These are phyloP conservation scores for Rhodophaea formosa DNA, from an alignment of 2,888 invertebrate genomes.

Conservation along the genomic window DNA sequence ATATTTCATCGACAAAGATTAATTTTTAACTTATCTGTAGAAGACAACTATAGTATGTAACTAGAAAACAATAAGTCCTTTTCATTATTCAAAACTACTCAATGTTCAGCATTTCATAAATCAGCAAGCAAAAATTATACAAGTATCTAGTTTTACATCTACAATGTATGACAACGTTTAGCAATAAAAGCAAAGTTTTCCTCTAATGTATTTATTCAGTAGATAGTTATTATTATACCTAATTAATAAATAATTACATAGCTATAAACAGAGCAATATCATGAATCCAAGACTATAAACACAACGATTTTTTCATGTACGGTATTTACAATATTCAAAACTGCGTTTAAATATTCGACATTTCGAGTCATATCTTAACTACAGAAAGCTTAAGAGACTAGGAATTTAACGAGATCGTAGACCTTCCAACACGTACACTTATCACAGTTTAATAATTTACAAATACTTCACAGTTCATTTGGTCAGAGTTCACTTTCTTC, in stretches of 20 bases:
- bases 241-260: slow-evolving; percentile 39
- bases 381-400: slow-evolving; percentile 24
- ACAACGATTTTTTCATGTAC: slow-evolving; percentile 25
- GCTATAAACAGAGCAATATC: slow-evolving; percentile 52
- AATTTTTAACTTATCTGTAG: no score
- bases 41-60: no score
- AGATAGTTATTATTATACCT: slow-evolving; percentile 24
- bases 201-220: slow-evolving; percentile 43
- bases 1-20: no score
- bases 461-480: slow-evolving; percentile 57
- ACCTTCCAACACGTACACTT: slow-evolving; percentile 52
- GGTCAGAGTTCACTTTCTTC: slow-evolving; percentile 15
- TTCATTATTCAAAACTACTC: no score
- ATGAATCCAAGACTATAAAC: slow-evolving; percentile 25
- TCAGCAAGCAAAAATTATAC: no score
- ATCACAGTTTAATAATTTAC: slow-evolving; percentile 75
- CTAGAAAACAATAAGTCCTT: no score
- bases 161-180: no score
- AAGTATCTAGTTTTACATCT: no score
- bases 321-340: slow-evolving; percentile 27
- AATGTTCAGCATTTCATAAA: no score
- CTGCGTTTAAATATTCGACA: slow-evolving; percentile 9
- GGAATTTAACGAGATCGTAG: slow-evolving; percentile 28
- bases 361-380: slow-evolving; percentile 13
- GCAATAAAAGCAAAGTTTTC: slow-evolving; percentile 20